Conservation (phyloP, 2,888 invertebrate species). For the Noctuana brunneofusca region DNA sequence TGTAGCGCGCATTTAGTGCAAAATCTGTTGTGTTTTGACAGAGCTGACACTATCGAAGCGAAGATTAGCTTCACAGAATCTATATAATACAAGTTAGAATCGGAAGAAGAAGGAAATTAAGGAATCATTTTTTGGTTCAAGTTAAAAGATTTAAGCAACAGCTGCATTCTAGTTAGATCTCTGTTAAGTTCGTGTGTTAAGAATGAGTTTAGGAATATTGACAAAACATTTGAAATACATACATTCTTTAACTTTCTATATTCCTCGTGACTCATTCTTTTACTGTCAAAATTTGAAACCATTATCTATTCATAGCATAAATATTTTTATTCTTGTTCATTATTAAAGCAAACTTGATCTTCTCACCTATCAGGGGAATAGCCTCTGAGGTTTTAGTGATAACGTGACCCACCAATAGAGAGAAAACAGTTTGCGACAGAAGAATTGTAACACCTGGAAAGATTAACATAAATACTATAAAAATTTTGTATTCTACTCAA, state of each 20-base stretch:
- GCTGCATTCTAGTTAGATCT: conserved; percentile 66
- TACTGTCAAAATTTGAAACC: conserved; percentile 47
- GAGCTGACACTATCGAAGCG: conserved; percentile 49
- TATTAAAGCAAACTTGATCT: conserved; percentile 56
- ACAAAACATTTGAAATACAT: conserved; percentile 42
- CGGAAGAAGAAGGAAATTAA: conserved; percentile 58
- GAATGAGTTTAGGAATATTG: conserved; percentile 73
- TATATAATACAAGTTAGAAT: conserved; percentile 66
- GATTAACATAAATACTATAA: conserved; percentile 81
- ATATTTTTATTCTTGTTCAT: conserved; percentile 48
- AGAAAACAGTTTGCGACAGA: conserved; percentile 99
- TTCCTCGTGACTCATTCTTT: conserved; percentile 63
- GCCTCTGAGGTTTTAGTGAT: conserved; percentile 99
- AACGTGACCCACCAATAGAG: conserved; percentile 99
- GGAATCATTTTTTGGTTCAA: conserved; percentile 61
- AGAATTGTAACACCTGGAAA: conserved; percentile 99
- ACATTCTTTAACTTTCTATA: conserved; percentile 52
- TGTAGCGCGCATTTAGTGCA: conserved; percentile 64
- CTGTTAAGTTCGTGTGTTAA: conserved; percentile 60
- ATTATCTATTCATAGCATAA: conserved; percentile 51
- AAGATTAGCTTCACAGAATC: conserved; percentile 46
- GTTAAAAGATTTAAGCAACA: conserved; percentile 66
- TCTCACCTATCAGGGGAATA: conserved; percentile 98
- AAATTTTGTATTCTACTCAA: conserved; percentile 46
- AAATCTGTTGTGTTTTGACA: conserved; percentile 64